Base-by-base conservation (phyloP, 2,797 vertebrate species). In the Squalus acanthias region DNA sequence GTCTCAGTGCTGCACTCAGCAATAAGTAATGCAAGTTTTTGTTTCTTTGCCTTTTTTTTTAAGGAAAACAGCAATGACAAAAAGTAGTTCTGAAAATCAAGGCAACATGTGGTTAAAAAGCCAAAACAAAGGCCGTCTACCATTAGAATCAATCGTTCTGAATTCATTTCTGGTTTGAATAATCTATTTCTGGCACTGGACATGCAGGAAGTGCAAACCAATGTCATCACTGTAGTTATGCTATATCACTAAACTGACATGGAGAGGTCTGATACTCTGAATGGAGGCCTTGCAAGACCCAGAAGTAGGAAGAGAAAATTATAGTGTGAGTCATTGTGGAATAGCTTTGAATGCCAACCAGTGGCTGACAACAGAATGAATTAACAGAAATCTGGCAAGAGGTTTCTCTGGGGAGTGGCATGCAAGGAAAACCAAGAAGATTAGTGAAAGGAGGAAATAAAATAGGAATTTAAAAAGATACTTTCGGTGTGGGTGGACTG, bases 321-420 rank as follows among this genome's bases (percentile, higher is more conserved):
- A 46, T n/a, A 6, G 12, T 26, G 20, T 69, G 65, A 93, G 91
- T 69, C 91, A 69, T 69, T 93, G n/a, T 22, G 33, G 65, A 93
- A 39, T 46, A 69, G 24, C n/a, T 93, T 93, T 46, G 20, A 93
- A 69, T 93, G 50, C 7, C n/a, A 93, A 69, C 9, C 63, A 67
- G 17, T 93, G 17, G 7, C 33, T 22, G n/a, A 39, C 39, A 69
- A 20, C 63, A 69, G 20, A 24, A 93, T 46, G 20, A 46, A 60
- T 93, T 46, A 10, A 69, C n/a, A 93, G 65, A 39, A 69, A 93
- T 69, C n/a, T 93, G 33, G n/a, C 91, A 67, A 67, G 15, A 39
- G 53, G 87, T 89, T 33, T 93, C 91, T 93, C 33, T 67, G 8
- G 91, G 91, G 91, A 93, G 63, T 93, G 91, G 39, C 91, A n/a